A percentile compares a stretch with the other conserved stretches of the same genome.
These are phyloP conservation scores for Cataglyphis albicans DNA, from an alignment of 2,888 invertebrate genomes.

Conservation along the genomic window DNA sequence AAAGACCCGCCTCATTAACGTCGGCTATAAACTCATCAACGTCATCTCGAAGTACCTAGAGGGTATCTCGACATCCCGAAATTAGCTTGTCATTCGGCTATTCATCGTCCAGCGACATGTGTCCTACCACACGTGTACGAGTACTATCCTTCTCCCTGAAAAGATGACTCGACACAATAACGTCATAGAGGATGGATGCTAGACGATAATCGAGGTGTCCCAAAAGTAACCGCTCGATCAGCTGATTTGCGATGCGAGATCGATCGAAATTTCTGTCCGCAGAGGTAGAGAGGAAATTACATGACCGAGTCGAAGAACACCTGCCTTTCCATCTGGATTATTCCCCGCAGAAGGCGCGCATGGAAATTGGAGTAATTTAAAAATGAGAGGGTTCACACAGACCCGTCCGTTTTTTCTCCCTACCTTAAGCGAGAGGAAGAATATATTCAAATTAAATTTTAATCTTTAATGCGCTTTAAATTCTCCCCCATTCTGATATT, in stretches of 20 bases:
- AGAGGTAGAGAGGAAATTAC: slow-evolving; percentile 28
- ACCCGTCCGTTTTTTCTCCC: not conserved
- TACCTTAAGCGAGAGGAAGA: slow-evolving; percentile 22
- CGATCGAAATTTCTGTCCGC: slow-evolving; percentile 1
- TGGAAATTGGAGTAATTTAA: slow-evolving; percentile 67
- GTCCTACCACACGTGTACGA: not conserved
- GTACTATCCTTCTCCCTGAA: not conserved
- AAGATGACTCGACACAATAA: slow-evolving; percentile 22
- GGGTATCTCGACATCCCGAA: slow-evolving; percentile 6
- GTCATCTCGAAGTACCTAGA: slow-evolving; percentile 8
- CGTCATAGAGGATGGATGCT: slow-evolving; percentile 27
- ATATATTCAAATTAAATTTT: slow-evolving; percentile 57
- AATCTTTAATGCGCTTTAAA: slow-evolving; percentile 48
- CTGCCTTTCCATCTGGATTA: slow-evolving; percentile 55
- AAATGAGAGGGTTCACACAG: slow-evolving; percentile 34
- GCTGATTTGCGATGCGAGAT: slow-evolving; percentile 8
- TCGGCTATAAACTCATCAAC: slow-evolving; percentile 38
- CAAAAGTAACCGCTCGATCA: slow-evolving; percentile 14
- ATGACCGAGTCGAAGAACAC: slow-evolving; percentile 34
- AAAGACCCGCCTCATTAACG: slow-evolving; percentile 30
- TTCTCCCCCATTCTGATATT: slow-evolving; percentile 50
- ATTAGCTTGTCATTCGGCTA: slow-evolving; percentile 39
- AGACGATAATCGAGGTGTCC: slow-evolving; percentile 26
- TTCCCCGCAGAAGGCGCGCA: slow-evolving; percentile 63
- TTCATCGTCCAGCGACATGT: slow-evolving; percentile 16